Evolutionary conservation across 2,888 invertebrate genomes (phyloP), one percentile per base, ranked within the genome.

Genomic region (Microchrysa polita): DNA sequence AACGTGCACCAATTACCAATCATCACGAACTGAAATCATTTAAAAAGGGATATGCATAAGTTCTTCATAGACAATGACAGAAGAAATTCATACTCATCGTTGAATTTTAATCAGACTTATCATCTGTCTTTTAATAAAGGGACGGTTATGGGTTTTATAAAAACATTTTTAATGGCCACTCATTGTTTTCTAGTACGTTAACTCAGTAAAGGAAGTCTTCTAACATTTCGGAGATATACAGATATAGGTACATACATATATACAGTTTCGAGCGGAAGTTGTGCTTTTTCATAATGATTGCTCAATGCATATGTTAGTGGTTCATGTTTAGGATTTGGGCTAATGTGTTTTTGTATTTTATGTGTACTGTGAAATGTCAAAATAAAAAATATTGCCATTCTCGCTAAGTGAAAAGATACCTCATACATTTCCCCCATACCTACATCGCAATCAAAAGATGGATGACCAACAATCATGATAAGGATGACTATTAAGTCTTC

Each of bases 121-220:
- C 44, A 44, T 22, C 44, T 22, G 22, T 44, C 20, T 65, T 65
- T 65, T 65, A 65, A 65, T 65, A 65, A 65, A 34, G 44, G 44
- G 65, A 20, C 18, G 44, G 48, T 48, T 44, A 16, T 65, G 44
- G 44, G 65, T 44, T 48, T 65, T 65, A 65, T 65, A 44, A 44
- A 65, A 65, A 44, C 44, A 44, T 22, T n/a, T 22, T 44, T 65
- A 65, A 65, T 65, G 18, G 65, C 44, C 10, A 44, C 44, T 65
- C 48, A 65, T 65, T 44, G 22, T 44, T 48, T 16, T 48, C 63
- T 16, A 14, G n/a, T 40, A n/a, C 16, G 42, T 20, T 44, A 16
- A 18, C 23, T 20, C 1, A 48, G 20, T 44, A 18, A 65, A 18
- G 65, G 42, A 34, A 34, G 7, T 34, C 7, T 7, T 34, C 7